phyloP scores from a whole-genome alignment of 2,888 invertebrate genomes.

The Eustalomyia histrio region DNA sequence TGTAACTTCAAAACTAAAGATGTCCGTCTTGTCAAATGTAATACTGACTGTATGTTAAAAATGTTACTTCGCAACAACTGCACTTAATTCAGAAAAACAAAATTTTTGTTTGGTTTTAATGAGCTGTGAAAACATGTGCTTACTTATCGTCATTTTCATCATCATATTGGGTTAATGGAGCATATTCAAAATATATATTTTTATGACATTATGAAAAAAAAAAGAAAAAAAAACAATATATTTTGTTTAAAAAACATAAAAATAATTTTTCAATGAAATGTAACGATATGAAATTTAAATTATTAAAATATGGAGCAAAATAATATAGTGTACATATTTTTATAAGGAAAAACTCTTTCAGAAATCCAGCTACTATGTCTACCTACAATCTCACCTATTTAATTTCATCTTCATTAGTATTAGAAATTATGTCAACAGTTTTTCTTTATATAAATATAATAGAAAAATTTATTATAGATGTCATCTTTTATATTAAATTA shows the following conservation, averaged over 20 bases:
- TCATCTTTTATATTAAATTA: too few species aligned
- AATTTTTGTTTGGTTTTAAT: background rate
- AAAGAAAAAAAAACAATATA: conserved; percentile 2
- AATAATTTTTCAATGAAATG: conserved; percentile 2
- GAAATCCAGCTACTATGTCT: background rate
- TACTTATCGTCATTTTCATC: background rate
- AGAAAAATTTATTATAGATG: background rate
- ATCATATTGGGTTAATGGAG: conserved; percentile 41
- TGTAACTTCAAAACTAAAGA: too few species aligned
- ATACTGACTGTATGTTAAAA: too few species aligned
- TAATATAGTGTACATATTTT: too few species aligned
- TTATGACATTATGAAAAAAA: background rate
- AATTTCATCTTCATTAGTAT: background rate
- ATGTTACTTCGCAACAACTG: too few species aligned
- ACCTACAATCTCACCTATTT: background rate
- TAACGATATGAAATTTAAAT: background rate
- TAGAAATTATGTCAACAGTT: conserved; percentile 16
- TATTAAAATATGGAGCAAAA: background rate
- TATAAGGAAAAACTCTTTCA: too few species aligned
- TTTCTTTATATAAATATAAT: background rate
- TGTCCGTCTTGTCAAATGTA: too few species aligned
- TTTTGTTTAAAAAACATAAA: conserved; percentile 1
- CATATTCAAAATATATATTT: conserved; percentile 2
- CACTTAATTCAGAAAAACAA: too few species aligned
- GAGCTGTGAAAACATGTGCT: conserved; percentile 36